Evolutionary conservation across 2,888 invertebrate genomes (phyloP).

Genomic region (Cylloceria caligata): DNA sequence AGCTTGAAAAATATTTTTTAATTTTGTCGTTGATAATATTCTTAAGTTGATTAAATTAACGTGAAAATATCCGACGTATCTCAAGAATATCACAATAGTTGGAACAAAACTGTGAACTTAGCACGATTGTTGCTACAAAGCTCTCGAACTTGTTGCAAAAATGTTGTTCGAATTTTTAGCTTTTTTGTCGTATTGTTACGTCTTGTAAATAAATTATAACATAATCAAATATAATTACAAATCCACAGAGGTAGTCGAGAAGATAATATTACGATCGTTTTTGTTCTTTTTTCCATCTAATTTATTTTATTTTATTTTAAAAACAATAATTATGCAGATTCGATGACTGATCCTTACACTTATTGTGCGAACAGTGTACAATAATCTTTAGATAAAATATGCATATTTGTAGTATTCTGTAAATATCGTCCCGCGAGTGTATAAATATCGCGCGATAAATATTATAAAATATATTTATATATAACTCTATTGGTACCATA

Average conservation of each 20-base stretch:
- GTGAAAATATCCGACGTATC: no score
- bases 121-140: no score
- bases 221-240: neutral
- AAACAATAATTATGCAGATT: slow-evolving; percentile 42
- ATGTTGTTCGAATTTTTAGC: no score
- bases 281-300: neutral
- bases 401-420: neutral
- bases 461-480: slow-evolving; percentile 10
- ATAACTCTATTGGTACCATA: slow-evolving; percentile 23
- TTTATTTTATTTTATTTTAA: slow-evolving; percentile 8
- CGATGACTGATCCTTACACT: neutral
- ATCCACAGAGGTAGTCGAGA: neutral
- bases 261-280: neutral
- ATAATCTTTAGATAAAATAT: neutral
- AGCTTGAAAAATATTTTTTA: no score
- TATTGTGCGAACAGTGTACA: neutral
- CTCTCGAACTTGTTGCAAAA: no score
- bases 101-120: no score
- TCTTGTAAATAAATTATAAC: no score
- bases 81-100: no score
- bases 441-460: slow-evolving; percentile 34
- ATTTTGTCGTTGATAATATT: no score
- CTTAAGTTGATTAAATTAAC: no score
- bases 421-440: slow-evolving; percentile 31
- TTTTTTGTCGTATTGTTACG: no score